phyloP scores from a whole-genome alignment of 37 sponge, comb jelly and placozoan genomes.

The Beroe forskalii region DNA sequence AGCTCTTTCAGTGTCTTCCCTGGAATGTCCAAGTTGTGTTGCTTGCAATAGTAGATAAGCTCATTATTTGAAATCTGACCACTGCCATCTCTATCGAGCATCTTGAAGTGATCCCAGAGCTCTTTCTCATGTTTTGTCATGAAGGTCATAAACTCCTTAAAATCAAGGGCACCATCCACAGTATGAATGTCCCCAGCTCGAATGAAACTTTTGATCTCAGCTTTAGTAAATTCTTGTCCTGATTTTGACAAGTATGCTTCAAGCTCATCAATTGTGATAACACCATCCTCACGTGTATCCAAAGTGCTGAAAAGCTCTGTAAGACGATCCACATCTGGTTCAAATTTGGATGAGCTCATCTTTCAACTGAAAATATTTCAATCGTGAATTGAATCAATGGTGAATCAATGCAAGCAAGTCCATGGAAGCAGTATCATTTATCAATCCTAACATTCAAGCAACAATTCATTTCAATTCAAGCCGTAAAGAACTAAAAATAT shows the following conservation, averaged over 20 bases:
- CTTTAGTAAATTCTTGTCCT: neutral
- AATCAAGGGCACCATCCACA: constrained; percentile 2
- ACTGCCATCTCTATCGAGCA: constrained; percentile 36
- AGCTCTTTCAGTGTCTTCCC: neutral
- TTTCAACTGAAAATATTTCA: neutral
- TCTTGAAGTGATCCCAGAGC: constrained; percentile 14
- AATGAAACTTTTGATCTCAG: constrained; percentile 22
- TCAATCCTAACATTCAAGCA: no score
- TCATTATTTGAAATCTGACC: constrained; percentile 1
- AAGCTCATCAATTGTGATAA: constrained; percentile 3
- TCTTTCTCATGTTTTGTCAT: constrained; percentile 22
- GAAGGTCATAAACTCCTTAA: neutral
- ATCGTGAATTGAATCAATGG: no score
- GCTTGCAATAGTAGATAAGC: neutral
- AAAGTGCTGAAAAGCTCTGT: constrained; percentile 1
- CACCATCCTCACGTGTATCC: neutral
- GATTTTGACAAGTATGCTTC: constrained; percentile 21
- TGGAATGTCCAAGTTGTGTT: neutral
- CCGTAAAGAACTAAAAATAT: no score
- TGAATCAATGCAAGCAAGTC: no score
- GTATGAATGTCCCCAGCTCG: neutral
- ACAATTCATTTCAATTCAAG: no score
- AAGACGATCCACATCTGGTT: constrained; percentile 26
- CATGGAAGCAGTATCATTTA: no score
- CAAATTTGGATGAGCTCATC: neutral